These are phyloP conservation scores for Apotomis capreana DNA, from an alignment of 2,888 invertebrate genomes.

Conservation along the genomic window DNA sequence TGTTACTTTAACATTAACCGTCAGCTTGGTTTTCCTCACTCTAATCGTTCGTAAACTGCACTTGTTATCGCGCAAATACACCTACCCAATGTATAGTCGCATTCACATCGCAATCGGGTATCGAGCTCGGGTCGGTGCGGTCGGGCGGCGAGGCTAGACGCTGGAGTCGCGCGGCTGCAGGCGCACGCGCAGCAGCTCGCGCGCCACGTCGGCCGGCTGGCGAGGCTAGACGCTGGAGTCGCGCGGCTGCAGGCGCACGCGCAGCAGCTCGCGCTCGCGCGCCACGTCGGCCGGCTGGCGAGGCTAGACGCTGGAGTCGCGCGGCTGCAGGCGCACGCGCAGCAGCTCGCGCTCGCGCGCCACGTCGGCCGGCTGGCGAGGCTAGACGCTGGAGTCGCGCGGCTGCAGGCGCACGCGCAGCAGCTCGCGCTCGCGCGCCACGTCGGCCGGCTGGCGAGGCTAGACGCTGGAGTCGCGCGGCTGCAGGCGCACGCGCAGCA, in stretches of 20 bases:
- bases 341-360: constrained; percentile 38
- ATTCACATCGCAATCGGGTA: not conserved
- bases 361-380: constrained; percentile 18
- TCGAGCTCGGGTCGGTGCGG: not conserved
- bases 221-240: constrained; percentile 59
- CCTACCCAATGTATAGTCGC: too few species aligned
- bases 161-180: constrained; percentile 58
- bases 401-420: too few species aligned
- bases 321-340: too few species aligned
- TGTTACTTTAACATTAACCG: not conserved
- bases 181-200: constrained; percentile 91
- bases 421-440: constrained; percentile 57
- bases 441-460: constrained; percentile 60
- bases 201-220: constrained; percentile 86
- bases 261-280: constrained; percentile 93
- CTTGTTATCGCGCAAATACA: not conserved
- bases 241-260: constrained; percentile 84
- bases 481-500: constrained; percentile 51
- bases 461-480: constrained; percentile 85
- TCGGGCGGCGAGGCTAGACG: not conserved
- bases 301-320: constrained; percentile 42
- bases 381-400: constrained; percentile 68
- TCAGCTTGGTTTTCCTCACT: not conserved
- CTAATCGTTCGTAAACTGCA: not conserved
- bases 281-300: constrained; percentile 92